These are phyloP conservation scores for Poecilia latipinna DNA, from an alignment of 2,113 vertebrate genomes.

Conservation along the genomic window DNA sequence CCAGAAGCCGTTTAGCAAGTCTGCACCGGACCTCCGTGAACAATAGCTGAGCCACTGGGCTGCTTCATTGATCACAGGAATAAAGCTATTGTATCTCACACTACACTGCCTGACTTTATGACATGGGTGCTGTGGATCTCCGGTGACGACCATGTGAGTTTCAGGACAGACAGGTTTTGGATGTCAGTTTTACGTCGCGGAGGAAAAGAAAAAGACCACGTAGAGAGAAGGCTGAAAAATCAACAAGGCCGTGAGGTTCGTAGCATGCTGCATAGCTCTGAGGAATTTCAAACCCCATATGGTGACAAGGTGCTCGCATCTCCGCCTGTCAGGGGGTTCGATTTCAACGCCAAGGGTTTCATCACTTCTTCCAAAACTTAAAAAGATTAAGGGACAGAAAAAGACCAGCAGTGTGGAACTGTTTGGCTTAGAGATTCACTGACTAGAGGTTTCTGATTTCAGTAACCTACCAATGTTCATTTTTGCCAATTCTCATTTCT, in stretches of 20 bases:
- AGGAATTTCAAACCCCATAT: constrained; percentile 67
- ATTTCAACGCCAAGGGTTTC: constrained; percentile 46
- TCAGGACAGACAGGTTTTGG: constrained; percentile 9
- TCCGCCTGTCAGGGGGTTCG: constrained; percentile 47
- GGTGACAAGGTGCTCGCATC: constrained; percentile 66
- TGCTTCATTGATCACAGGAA: constrained; percentile 17
- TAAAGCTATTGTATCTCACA: constrained; percentile 29
- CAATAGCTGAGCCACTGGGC: constrained; percentile 29
- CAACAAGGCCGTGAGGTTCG: constrained; percentile 61
- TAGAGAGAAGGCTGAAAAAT: constrained; percentile 44
- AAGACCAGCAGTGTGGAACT: constrained; percentile 3
- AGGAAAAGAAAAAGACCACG: constrained; percentile 37
- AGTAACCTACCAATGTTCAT: too few relatives aligned
- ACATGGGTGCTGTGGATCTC: background rate
- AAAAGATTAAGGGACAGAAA: constrained; percentile 50
- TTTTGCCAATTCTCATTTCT: too few relatives aligned
- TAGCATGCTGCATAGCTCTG: constrained; percentile 72
- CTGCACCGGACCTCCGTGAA: constrained; percentile 29
- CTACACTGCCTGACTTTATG: constrained; percentile 13
- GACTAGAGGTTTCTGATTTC: too few relatives aligned
- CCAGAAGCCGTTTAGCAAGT: constrained; percentile 36
- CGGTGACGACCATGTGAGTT: background rate
- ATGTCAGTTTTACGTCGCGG: constrained; percentile 27
- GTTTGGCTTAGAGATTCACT: constrained; percentile 10
- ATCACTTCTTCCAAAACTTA: constrained; percentile 44